Evolutionary conservation across 2,797 vertebrate genomes (phyloP).

Genomic region (Etheostoma nigrum): DNA sequence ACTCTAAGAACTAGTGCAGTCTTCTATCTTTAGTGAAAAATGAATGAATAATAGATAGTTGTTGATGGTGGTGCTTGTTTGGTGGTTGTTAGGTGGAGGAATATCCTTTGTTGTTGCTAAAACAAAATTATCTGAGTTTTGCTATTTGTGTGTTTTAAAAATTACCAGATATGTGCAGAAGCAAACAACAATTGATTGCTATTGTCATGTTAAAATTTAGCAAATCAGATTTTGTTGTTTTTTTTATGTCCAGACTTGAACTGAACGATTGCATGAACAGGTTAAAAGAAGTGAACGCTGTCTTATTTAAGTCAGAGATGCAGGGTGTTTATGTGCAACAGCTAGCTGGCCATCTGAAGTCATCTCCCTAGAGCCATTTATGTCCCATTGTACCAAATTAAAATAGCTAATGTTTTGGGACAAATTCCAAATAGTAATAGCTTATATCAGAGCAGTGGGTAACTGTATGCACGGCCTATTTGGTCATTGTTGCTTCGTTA

Average conservation of each 20-base stretch:
- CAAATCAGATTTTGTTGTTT: background rate
- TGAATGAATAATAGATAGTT: conserved; percentile 25
- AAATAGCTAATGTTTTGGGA: conserved; percentile 23
- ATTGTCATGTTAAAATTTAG: background rate
- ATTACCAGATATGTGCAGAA: background rate
- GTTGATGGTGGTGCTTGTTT: conserved; percentile 29
- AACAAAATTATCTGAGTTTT: conserved; percentile 2
- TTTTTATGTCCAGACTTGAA: background rate
- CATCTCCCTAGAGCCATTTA: conserved; percentile 11
- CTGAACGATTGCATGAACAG: background rate
- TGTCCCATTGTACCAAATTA: conserved; percentile 45
- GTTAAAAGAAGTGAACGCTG: background rate
- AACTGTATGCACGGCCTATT: conserved; percentile 3
- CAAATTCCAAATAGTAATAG: conserved; percentile 12
- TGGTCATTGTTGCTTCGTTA: conserved; percentile 6
- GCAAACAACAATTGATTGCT: background rate
- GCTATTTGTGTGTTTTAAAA: conserved; percentile 2
- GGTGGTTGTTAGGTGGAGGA: conserved; percentile 20
- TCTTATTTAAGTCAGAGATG: background rate
- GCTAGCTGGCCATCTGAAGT: background rate
- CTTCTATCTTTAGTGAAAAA: background rate
- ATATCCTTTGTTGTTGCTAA: conserved; percentile 23
- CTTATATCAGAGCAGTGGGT: background rate
- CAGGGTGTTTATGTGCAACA: conserved; percentile 28
- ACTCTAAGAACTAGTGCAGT: conserved; percentile 21